phyloP scores from a whole-genome alignment of 2,888 invertebrate species.

The Parnassius apollo region DNA sequence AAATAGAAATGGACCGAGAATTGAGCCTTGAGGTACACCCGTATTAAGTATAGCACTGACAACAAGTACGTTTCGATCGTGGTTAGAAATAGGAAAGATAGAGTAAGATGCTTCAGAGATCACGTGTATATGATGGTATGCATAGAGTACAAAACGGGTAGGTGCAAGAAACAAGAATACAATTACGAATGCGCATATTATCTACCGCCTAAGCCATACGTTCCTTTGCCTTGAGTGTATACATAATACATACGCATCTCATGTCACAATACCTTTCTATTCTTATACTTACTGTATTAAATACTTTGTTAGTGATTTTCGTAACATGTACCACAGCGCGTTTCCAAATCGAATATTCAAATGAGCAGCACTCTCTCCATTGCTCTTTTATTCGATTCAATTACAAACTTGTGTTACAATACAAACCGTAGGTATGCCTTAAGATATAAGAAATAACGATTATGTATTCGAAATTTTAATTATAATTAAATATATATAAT shows the following conservation, averaged over 20 bases:
- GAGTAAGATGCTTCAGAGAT: conserved; percentile 6
- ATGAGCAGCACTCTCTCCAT: conserved; percentile 44
- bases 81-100: neutral
- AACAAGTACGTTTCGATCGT: neutral
- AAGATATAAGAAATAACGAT: conserved; percentile 31
- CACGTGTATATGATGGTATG: conserved; percentile 1
- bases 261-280: conserved; percentile 24
- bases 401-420: conserved; percentile 65
- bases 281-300: conserved; percentile 20
- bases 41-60: conserved; percentile 4
- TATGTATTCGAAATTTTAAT: neutral
- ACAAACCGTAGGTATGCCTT: conserved; percentile 43
- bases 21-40: conserved; percentile 10
- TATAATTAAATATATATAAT: too few relatives aligned
- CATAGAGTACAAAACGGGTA: conserved; percentile 8
- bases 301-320: conserved; percentile 24
- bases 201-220: conserved; percentile 12
- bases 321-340: conserved; percentile 16
- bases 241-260: conserved; percentile 22
- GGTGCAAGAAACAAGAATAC: conserved; percentile 12
- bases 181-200: conserved; percentile 24
- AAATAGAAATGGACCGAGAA: conserved; percentile 13
- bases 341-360: conserved; percentile 48
- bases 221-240: conserved; percentile 16
- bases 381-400: conserved; percentile 62